phyloP scores from a whole-genome alignment of 2,797 vertebrate species.

The Fistularia tabacaria region DNA sequence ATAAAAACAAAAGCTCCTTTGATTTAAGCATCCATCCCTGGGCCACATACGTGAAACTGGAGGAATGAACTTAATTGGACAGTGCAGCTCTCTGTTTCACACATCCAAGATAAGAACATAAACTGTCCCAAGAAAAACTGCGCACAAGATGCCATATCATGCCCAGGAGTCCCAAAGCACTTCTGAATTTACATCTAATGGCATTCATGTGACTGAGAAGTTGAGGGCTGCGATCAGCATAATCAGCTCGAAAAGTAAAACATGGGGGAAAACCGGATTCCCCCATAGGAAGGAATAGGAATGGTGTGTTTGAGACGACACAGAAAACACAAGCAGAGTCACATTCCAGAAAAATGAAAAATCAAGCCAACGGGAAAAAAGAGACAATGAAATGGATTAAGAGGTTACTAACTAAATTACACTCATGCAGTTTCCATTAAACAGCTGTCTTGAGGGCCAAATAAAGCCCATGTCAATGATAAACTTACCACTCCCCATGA shows the following conservation, averaged over 20 bases:
- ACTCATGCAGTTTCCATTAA: neutral
- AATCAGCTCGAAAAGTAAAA: neutral
- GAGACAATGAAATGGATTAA: conserved; percentile 4
- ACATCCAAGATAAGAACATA: conserved; percentile 24
- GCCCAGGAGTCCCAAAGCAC: conserved; percentile 9
- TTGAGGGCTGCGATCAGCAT: conserved; percentile 3
- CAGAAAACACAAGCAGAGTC: neutral
- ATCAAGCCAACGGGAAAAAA: neutral
- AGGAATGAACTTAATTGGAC: conserved; percentile 37
- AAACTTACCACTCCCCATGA: conserved; percentile 68
- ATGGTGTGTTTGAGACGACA: conserved; percentile 3
- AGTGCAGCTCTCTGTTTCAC: conserved; percentile 41
- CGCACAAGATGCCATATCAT: conserved; percentile 19
- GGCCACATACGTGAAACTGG: conserved; percentile 38
- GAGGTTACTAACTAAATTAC: neutral
- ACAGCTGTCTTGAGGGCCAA: neutral
- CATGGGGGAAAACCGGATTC: conserved; percentile 1
- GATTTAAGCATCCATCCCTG: conserved; percentile 48
- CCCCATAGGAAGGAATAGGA: neutral
- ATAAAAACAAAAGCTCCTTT: conserved; percentile 71
- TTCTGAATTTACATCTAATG: conserved; percentile 7
- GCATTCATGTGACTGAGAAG: conserved; percentile 9
- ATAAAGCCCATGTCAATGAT: neutral
- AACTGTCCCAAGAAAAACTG: conserved; percentile 6
- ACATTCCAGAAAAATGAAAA: neutral